Evolutionary conservation across 2,888 invertebrate species (phyloP), one percentile per base, ranked within the genome.

Genomic region (Brachylomia viminalis): DNA sequence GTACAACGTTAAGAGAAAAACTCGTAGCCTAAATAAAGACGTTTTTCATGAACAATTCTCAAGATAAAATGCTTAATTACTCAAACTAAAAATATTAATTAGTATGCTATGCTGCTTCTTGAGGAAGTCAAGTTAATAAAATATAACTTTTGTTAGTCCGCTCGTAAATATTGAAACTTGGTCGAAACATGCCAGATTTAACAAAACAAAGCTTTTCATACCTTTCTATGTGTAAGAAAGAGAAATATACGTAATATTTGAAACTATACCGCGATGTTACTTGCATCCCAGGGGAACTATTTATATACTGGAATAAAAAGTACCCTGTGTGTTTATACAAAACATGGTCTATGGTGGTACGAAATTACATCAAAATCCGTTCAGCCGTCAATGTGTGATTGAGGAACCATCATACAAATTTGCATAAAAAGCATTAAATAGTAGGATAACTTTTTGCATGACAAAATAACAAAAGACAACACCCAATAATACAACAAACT

Each of bases 31-130:
- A 54, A 82, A 80, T n/a, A 67, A 81, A 75, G 58, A 54, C 45
- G 71, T 76, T 82, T 83, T 71, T 30, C 66, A 45, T 10, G 23
- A 68, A 56, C 59, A 71, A 71, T 61, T 56, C 76, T 27, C 52
- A 76, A 85, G 49, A 82, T 33, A 69, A 62, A 82, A 68, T 33
- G 42, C 61, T 62, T 70, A 65, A 84, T 83, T 84, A 75, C 47
- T 54, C 56, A 66, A 75, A 77, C 80, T 77, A 75, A 78, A 86
- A 81, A 80, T 83, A 80, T 83, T 83, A 77, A 87, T 87, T 87
- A 86, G 74, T 87, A 86, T 87, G 75, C 84, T 69, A 87, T 79
- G 76, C 74, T 70, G 72, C 61, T 75, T 45, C 72, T 83, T 70
- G 20, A 66, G 42, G 38, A 70, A 75, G 78, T 72, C n/a, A 72